phyloP scores from a whole-genome alignment of 2,113 vertebrate species.

The Acinonyx jubatus region DNA sequence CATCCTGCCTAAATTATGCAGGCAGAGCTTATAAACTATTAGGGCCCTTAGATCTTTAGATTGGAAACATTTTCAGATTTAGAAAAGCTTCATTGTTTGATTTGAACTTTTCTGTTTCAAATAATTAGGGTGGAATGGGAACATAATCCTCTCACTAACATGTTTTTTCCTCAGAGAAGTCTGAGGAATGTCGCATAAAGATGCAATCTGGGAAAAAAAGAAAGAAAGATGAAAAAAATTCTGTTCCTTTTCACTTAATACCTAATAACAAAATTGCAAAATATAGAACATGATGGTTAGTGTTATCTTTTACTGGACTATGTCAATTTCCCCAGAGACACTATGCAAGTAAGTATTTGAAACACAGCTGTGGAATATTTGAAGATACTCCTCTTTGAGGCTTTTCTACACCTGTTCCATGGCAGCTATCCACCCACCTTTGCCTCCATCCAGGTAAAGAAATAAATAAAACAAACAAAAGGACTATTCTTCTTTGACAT shows the following conservation, averaged over 20 bases:
- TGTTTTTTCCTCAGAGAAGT: constrained; percentile 1
- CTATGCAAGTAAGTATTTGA: constrained; percentile 74
- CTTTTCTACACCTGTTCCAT: neutral
- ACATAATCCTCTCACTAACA: neutral
- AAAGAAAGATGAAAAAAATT: neutral
- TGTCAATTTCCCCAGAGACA: constrained; percentile 66
- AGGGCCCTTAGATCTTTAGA: neutral
- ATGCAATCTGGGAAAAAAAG: neutral
- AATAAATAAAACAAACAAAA: constrained; percentile 18
- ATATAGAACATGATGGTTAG: constrained; percentile 56
- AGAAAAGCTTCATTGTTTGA: constrained; percentile 35
- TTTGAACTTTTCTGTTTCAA: constrained; percentile 61
- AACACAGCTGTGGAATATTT: constrained; percentile 62
- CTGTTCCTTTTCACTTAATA: constrained; percentile 54
- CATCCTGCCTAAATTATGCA: constrained; percentile 24
- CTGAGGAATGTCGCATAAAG: constrained; percentile 41
- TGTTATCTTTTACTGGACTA: constrained; percentile 64
- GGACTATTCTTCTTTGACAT: neutral
- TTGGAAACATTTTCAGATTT: constrained; percentile 55
- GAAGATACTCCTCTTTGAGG: constrained; percentile 52
- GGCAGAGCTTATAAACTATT: constrained; percentile 12
- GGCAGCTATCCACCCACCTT: neutral
- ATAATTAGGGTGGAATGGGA: constrained; percentile 52
- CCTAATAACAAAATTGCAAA: constrained; percentile 68
- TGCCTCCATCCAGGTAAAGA: neutral